Evolutionary conservation across 2,888 invertebrate species (phyloP), one percentile per base, ranked within the genome.

Genomic region (Lepidochrysops patricia): DNA sequence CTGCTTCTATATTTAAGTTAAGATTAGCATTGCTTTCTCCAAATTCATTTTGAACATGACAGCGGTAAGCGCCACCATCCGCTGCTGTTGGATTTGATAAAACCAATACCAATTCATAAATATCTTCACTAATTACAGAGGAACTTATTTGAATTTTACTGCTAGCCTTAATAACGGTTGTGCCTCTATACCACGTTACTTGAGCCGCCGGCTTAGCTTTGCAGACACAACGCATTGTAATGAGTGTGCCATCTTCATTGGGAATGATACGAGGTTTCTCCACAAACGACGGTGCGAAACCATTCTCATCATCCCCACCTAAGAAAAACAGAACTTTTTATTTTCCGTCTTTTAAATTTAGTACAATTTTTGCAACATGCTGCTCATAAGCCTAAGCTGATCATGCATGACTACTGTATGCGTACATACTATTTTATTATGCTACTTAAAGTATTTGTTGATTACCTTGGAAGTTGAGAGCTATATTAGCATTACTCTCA

Each of bases 401-500:
- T 68, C 86, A 85, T 87, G 87, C 88, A 72, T 66, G 74, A 86
- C 84, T 85, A 85, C 88, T 88, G 88, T 85, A 85, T 89, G 89
- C 89, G 89, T 88, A 87, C 87, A 74, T 74, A 75, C 64, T 64
- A 62, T 64, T 62, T 67, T 63, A 66, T 63, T 67, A 67, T 69
- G 67, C 69, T 63, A 63, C 60, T 68, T 68, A 62, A 67, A 70
- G 25, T 12, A 58, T 58, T 71, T 68, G 68, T 69, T 66, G 66
- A 72, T 92, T 95, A 97, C 98, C 98, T 96, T 98, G 97, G 92
- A 99, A 98, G 90, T 99, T 99, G 80, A 99, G 95, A 80, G 98
- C 97, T 91, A 99, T 99, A 90, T 99, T 99, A 75, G 99, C 99
- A 92, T 99, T 99, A 91, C 98, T 98, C 92, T 99, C 99, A 87